Evolutionary conservation across 2,888 invertebrate genomes (phyloP).

Genomic region (Trichacis sp.): DNA sequence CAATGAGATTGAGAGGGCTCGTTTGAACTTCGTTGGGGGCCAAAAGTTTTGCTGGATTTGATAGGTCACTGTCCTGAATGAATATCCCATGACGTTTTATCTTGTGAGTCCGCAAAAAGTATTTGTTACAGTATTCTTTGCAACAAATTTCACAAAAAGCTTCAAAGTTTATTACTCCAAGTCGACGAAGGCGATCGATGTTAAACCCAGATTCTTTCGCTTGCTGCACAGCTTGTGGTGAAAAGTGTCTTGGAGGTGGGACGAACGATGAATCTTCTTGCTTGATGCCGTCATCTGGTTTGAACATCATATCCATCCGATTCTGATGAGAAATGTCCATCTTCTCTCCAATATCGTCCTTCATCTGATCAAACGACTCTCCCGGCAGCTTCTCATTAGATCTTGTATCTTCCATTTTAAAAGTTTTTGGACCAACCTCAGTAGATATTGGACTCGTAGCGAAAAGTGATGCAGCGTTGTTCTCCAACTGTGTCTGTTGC

Average conservation of each 20-base stretch:
- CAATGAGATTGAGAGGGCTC: conserved; percentile 83
- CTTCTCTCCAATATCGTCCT: conserved; percentile 53
- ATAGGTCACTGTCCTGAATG: conserved; percentile 74
- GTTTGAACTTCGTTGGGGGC: conserved; percentile 75
- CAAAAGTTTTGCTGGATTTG: conserved; percentile 55
- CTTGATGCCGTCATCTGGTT: conserved; percentile 63
- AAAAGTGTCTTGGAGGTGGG: conserved; percentile 54
- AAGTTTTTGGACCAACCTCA: conserved; percentile 80
- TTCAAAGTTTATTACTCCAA: conserved; percentile 87
- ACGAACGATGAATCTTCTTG: conserved; percentile 60
- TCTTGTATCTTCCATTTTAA: conserved; percentile 80
- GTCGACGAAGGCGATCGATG: conserved; percentile 79
- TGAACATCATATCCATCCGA: conserved; percentile 62
- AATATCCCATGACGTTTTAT: conserved; percentile 92
- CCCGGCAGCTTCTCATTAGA: conserved; percentile 79
- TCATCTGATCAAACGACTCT: conserved; percentile 55
- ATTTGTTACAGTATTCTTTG: conserved; percentile 94
- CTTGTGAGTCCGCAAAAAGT: conserved; percentile 92
- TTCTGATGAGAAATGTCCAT: conserved; percentile 53
- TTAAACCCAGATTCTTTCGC: conserved; percentile 81
- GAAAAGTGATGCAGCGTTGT: conserved; percentile 15
- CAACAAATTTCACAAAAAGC: conserved; percentile 95
- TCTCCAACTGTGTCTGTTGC: conserved; percentile 14
- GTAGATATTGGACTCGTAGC: conserved; percentile 67
- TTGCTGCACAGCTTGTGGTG: conserved; percentile 70